Percentiles rank a stretch among this genome's conserved stretches.
Conservation (phyloP, 1,140 invertebrate genomes). For the Drosophila ercepeae region DNA sequence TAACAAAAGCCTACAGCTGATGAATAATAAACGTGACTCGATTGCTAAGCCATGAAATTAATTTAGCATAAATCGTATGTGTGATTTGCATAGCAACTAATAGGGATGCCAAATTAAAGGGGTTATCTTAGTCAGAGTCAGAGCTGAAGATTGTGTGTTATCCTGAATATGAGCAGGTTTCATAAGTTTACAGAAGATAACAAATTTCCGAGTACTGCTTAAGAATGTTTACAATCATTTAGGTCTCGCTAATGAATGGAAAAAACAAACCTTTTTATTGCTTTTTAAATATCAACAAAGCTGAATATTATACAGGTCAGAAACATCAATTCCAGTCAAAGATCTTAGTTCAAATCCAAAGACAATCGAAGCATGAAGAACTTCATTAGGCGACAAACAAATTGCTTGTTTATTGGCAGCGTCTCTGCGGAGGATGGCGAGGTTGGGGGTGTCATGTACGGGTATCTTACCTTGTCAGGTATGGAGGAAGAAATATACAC, state of each 20-base stretch:
- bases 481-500: background rate
- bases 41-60: constrained; percentile 56
- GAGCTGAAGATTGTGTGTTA: too few relatives aligned
- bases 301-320: too few relatives aligned
- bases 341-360: constrained; percentile 13
- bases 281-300: background rate
- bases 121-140: background rate
- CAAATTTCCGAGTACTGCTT: too few relatives aligned
- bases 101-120: background rate
- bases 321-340: constrained; percentile 6
- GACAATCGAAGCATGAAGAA: constrained; percentile 39
- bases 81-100: constrained; percentile 32
- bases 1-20: constrained; percentile 36
- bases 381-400: constrained; percentile 41
- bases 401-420: constrained; percentile 34
- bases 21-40: constrained; percentile 68
- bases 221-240: too few relatives aligned
- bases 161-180: too few relatives aligned
- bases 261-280: background rate
- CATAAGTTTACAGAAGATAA: too few relatives aligned
- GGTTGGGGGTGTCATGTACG: background rate
- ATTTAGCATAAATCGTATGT: constrained; percentile 62
- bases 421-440: background rate
- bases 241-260: too few relatives aligned
- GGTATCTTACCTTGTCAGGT: constrained; percentile 12